Conservation (phyloP, 2,888 invertebrate species). For the Griposia aprilina region DNA sequence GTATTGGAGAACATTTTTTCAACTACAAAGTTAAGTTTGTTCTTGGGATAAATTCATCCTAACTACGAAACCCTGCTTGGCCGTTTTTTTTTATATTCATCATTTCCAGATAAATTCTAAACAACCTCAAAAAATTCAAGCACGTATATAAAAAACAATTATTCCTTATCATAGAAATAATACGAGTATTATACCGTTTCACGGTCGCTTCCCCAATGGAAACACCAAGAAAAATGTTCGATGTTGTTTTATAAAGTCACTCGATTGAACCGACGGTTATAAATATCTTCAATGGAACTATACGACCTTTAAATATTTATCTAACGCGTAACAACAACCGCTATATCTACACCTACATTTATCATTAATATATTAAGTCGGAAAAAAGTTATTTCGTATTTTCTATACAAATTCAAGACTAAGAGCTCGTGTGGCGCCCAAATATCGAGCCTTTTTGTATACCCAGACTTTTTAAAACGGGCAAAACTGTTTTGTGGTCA, state of each 20-base stretch:
- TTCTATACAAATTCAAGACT: too few relatives aligned
- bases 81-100: neutral
- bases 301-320: constrained; percentile 43
- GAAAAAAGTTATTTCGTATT: too few relatives aligned
- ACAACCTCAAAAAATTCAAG: neutral
- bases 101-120: neutral
- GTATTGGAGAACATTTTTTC: too few relatives aligned
- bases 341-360: too few relatives aligned
- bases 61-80: too few relatives aligned
- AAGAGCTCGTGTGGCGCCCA: too few relatives aligned
- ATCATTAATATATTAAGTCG: too few relatives aligned
- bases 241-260: constrained; percentile 17
- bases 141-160: neutral
- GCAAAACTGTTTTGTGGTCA: too few relatives aligned
- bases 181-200: neutral
- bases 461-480: too few relatives aligned
- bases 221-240: constrained; percentile 27
- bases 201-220: constrained; percentile 24
- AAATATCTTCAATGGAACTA: constrained; percentile 51
- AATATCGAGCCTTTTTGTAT: too few relatives aligned
- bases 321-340: neutral
- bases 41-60: too few relatives aligned
- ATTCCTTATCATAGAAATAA: neutral
- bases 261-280: constrained; percentile 3
- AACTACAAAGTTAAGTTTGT: too few relatives aligned